Conservation (phyloP, 2,888 invertebrate species). For the Apeira syringaria region DNA sequence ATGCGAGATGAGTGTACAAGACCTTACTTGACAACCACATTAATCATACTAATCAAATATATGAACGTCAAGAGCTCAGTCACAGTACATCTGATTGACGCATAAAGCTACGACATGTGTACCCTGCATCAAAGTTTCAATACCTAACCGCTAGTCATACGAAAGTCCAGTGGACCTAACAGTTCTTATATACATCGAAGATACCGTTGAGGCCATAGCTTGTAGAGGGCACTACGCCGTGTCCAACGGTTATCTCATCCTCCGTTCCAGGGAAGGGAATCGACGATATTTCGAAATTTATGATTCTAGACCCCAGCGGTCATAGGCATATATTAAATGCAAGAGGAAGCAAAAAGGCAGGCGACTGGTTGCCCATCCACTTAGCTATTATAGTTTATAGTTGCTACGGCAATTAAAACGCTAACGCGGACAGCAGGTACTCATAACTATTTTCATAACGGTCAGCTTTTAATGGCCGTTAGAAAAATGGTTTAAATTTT, state of each 20-base stretch:
- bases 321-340: slow-evolving; percentile 33
- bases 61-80: too few species aligned
- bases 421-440: slow-evolving; percentile 7
- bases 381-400: slow-evolving; percentile 19
- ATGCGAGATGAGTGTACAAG: too few species aligned
- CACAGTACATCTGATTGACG: too few species aligned
- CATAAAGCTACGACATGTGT: too few species aligned
- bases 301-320: slow-evolving; percentile 35
- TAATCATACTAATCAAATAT: too few species aligned
- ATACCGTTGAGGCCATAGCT: slow-evolving; percentile 9
- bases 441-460: slow-evolving; percentile 16
- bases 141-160: too few species aligned
- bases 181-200: background rate
- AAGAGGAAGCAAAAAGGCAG: slow-evolving; percentile 34
- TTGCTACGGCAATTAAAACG: slow-evolving; percentile 16
- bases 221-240: slow-evolving; percentile 15
- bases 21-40: too few species aligned
- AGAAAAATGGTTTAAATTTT: background rate
- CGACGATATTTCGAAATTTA: slow-evolving; percentile 53
- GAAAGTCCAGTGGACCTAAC: too few species aligned
- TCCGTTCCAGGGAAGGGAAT: slow-evolving; percentile 43
- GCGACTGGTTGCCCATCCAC: slow-evolving; percentile 22
- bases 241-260: slow-evolving; percentile 18
- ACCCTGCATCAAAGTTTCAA: too few species aligned
- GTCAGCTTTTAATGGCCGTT: slow-evolving; percentile 7